Evolutionary conservation across 2,797 vertebrate species (phyloP).

Genomic region (Falco biarmicus): DNA sequence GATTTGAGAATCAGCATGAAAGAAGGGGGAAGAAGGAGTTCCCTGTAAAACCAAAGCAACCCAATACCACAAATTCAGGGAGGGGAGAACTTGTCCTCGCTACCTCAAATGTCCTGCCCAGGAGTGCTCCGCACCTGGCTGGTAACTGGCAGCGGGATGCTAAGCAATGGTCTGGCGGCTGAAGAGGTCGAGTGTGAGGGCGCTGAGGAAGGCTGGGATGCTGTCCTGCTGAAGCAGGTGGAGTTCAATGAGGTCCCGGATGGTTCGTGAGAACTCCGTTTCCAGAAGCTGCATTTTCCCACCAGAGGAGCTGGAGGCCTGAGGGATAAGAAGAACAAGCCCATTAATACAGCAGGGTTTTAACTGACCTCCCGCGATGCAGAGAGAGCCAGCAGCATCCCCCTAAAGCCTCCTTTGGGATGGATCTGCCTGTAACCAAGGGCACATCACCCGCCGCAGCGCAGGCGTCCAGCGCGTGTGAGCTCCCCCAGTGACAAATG

Average conservation of each 20-base stretch:
- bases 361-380: rapidly evolving
- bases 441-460: background rate
- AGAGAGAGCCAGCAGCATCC: background rate
- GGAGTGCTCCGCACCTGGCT: background rate
- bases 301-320: constrained; percentile 76
- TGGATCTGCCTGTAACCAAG: background rate
- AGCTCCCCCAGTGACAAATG: background rate
- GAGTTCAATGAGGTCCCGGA: constrained; percentile 87
- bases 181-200: constrained; percentile 91
- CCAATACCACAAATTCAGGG: background rate
- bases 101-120: background rate
- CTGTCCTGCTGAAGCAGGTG: constrained; percentile 94
- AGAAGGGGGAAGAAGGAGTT: background rate
- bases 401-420: background rate
- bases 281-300: constrained; percentile 85
- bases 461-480: background rate
- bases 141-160: background rate
- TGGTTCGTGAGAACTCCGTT: constrained; percentile 88
- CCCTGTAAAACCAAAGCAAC: background rate
- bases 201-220: constrained; percentile 89
- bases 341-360: background rate
- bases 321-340: background rate
- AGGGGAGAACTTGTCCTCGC: background rate
- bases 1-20: background rate
- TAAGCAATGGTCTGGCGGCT: constrained; percentile 84